Evolutionary conservation across 1,140 invertebrate species (phyloP).

Genomic region (Drosophila baimaii): DNA sequence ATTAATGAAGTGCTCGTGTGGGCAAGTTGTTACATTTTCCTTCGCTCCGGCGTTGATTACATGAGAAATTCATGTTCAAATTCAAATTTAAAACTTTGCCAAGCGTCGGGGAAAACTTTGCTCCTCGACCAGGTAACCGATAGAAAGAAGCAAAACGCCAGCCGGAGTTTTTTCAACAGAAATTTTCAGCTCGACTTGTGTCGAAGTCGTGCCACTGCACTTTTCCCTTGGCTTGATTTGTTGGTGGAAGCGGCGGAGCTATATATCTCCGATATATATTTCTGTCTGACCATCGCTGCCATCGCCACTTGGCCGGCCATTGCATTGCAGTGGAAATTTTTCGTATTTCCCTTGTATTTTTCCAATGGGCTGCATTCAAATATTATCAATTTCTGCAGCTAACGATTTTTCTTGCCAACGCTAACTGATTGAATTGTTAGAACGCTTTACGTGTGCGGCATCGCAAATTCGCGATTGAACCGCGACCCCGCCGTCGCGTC

Average conservation of each 20-base stretch:
- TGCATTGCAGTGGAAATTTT: slow-evolving; percentile 60
- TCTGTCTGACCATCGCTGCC: slow-evolving; percentile 37
- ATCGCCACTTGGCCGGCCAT: slow-evolving; percentile 49
- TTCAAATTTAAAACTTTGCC: slow-evolving; percentile 70
- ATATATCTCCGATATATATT: slow-evolving; percentile 25
- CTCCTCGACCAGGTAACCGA: slow-evolving; percentile 34
- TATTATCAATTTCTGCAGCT: slow-evolving; percentile 71
- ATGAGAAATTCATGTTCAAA: slow-evolving; percentile 79
- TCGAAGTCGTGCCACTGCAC: slow-evolving; percentile 45
- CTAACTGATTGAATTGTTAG: slow-evolving; percentile 82
- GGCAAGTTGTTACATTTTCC: slow-evolving; percentile 55
- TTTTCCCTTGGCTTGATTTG: slow-evolving; percentile 41
- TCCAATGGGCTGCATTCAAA: slow-evolving; percentile 76
- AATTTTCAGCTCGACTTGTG: slow-evolving; percentile 58
- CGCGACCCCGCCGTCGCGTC: slow-evolving; percentile 7
- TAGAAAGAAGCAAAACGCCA: slow-evolving; percentile 9
- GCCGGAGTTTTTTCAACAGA: slow-evolving; percentile 30
- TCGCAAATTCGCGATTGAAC: slow-evolving; percentile 54
- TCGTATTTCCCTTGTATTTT: slow-evolving; percentile 33
- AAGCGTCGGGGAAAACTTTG: slow-evolving; percentile 39
- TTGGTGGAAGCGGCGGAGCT: slow-evolving; percentile 16
- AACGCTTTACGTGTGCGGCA: slow-evolving; percentile 77
- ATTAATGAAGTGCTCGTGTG: slow-evolving; percentile 78
- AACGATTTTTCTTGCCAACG: slow-evolving; percentile 53
- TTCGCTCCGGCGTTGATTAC: slow-evolving; percentile 65